Base-by-base conservation (phyloP, 2,113 vertebrate species). In the Glaucomys volans region DNA sequence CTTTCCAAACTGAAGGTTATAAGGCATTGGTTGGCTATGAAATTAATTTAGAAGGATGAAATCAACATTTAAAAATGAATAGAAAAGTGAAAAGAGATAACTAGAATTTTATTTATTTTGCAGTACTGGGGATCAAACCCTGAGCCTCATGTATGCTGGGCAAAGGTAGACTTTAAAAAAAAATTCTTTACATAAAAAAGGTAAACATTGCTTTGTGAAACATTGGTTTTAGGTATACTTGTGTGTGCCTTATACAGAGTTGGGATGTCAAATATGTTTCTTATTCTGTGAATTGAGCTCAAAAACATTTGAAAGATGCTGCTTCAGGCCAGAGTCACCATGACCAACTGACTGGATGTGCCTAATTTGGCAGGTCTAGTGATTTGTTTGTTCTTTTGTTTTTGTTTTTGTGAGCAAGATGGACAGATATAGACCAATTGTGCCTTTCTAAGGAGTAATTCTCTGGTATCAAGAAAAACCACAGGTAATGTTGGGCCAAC, bases 341-440 rank as follows among this genome's bases (percentile, higher is more conserved):
- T 42, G 26, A 17, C 77, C 24, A 88, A 40, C 50, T 91, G 82
- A 72, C 62, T 62, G 42, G 30, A 37, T 90, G 37, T 90, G 44
- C 35, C 87, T 90, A 91, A 95, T 92, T 79, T 80, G 72, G 24
- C 24, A 83, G n/a, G 59, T 88, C 28, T 71, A 71, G 44, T 87
- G 26, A 35, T 76, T 69, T 69, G 86, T 59, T 95, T 44, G 5
- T 42, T 82, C 62, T 92, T 94, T 77, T 85, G 47, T 37, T 77
- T 88, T 54, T 74, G 35, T 91, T 88, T 88, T 91, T 91, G 24
- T 90, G 91, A 95, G 44, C 81, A 90, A 90, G 71, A 80, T 81
- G 62, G 71, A 57, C 66, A 91, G 77, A 85, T 91, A 59, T 66
- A 93, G 57, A 81, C 28, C 90, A 95, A 85, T 85, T 62, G 77